These are phyloP conservation scores for Pogona vitticeps DNA, from an alignment of 2,113 vertebrate species.

Conservation along the genomic window DNA sequence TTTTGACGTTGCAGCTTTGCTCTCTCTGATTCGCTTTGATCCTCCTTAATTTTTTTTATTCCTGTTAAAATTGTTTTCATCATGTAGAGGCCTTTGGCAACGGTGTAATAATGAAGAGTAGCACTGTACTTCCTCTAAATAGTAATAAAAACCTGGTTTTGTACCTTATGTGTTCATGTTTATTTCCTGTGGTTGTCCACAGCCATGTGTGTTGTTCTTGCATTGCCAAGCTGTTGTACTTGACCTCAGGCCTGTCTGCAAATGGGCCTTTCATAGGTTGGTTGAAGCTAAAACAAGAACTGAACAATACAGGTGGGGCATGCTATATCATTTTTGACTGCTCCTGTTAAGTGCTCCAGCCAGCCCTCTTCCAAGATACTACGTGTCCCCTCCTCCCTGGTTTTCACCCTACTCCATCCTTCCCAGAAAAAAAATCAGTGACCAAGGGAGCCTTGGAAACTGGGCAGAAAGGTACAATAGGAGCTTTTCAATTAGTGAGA, in stretches of 20 bases:
- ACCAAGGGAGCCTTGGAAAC: too few relatives aligned
- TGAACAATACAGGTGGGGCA: neutral
- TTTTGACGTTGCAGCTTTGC: conserved; percentile 69
- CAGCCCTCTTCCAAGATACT: neutral
- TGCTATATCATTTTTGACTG: neutral
- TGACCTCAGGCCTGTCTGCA: neutral
- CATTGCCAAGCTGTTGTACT: conserved; percentile 35
- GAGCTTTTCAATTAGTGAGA: too few relatives aligned
- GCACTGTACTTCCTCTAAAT: conserved; percentile 35
- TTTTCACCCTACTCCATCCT: too few relatives aligned
- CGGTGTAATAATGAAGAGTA: conserved; percentile 69
- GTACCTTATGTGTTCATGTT: conserved; percentile 35
- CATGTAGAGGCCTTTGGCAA: neutral
- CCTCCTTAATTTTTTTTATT: accelerated
- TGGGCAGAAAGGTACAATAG: too few relatives aligned
- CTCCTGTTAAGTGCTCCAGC: neutral
- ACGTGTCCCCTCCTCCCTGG: neutral
- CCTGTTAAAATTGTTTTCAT: neutral
- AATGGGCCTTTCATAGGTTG: neutral
- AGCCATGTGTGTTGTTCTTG: conserved; percentile 55
- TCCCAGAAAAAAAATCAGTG: too few relatives aligned
- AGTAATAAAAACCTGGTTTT: conserved; percentile 52
- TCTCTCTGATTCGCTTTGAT: neutral
- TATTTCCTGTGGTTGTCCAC: conserved; percentile 17
- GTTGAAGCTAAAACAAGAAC: neutral